These are phyloP conservation scores for Perdix hodgsoniae DNA, from an alignment of 2,797 vertebrate species.

Conservation along the genomic window DNA sequence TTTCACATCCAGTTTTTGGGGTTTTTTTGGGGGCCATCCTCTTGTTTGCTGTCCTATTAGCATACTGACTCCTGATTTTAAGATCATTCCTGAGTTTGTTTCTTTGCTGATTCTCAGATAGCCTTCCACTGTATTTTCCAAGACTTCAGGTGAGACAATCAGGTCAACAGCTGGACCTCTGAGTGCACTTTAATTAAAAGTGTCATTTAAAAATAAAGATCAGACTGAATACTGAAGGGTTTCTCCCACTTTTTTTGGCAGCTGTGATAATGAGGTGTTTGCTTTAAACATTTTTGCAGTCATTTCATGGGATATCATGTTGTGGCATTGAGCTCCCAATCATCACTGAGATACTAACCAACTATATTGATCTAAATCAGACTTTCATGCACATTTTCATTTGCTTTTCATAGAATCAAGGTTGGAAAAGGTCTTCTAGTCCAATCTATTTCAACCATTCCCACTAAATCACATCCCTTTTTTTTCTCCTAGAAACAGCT, in stretches of 20 bases:
- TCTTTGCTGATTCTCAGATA: not conserved
- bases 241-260: slow-evolving; percentile 9
- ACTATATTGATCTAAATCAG: not conserved
- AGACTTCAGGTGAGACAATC: not conserved
- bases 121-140: slow-evolving; percentile 1
- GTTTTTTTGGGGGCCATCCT: not conserved
- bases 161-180: slow-evolving; percentile 30
- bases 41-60: not conserved
- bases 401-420: not conserved
- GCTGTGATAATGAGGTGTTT: not conserved
- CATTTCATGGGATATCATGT: not conserved
- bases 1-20: not conserved
- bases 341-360: not conserved
- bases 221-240: not conserved
- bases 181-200: slow-evolving; percentile 3
- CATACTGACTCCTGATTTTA: not conserved
- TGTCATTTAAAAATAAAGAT: slow-evolving; percentile 29
- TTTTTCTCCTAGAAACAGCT: not conserved
- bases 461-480: too few species aligned
- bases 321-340: not conserved
- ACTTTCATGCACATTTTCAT: not conserved
- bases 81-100: not conserved
- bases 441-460: too few species aligned
- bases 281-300: not conserved
- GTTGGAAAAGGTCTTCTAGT: too few species aligned